These are phyloP conservation scores for Psylliodes chrysocephalus DNA, from an alignment of 2,888 invertebrate genomes.

Conservation along the genomic window DNA sequence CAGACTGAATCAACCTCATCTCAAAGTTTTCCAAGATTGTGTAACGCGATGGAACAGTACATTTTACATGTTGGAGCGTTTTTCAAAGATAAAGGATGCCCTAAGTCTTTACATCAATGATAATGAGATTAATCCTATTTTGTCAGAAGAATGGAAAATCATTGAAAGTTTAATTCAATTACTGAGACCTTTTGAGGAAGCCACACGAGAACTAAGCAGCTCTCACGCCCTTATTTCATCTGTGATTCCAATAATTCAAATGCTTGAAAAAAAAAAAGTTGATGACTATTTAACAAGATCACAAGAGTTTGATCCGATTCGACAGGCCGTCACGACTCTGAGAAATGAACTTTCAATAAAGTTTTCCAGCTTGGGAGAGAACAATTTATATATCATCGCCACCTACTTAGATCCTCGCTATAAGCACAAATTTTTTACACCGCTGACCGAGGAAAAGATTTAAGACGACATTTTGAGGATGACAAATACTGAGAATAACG, in stretches of 20 bases:
- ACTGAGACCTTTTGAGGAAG: no score
- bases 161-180: slow-evolving; percentile 14
- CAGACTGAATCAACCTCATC: slow-evolving; percentile 8
- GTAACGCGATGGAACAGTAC: slow-evolving; percentile 17
- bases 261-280: neutral
- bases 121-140: slow-evolving; percentile 9
- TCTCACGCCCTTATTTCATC: no score
- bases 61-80: no score
- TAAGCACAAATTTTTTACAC: slow-evolving; percentile 48
- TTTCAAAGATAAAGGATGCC: slow-evolving; percentile 15
- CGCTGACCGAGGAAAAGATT: no score
- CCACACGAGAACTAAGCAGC: no score
- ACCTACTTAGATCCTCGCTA: slow-evolving; percentile 51
- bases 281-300: slow-evolving; percentile 26
- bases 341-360: slow-evolving; percentile 47
- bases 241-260: slow-evolving; percentile 6
- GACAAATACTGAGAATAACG: no score
- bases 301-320: slow-evolving; percentile 19
- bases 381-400: slow-evolving; percentile 48
- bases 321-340: slow-evolving; percentile 35
- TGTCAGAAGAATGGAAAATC: slow-evolving; percentile 13
- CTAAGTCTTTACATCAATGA: slow-evolving; percentile 14
- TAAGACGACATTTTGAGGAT: no score
- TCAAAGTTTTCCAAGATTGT: slow-evolving; percentile 19
- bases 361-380: slow-evolving; percentile 46